These are phyloP conservation scores for Ptychadena robeensis DNA, from an alignment of 2,797 vertebrate species.

Conservation along the genomic window DNA sequence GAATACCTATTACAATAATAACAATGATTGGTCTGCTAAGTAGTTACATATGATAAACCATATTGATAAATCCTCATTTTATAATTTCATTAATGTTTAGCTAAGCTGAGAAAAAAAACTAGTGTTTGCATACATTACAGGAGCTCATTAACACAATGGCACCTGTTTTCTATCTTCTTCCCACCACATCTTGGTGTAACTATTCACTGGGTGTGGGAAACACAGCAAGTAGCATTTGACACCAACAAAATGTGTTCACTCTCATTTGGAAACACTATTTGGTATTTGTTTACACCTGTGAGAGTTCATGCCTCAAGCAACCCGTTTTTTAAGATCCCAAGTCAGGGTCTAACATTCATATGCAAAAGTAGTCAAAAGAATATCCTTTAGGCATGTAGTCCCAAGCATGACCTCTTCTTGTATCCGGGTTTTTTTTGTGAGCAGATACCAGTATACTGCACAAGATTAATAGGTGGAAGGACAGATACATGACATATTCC, in stretches of 20 bases:
- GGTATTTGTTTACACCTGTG: slow-evolving; percentile 2
- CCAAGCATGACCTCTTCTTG: slow-evolving; percentile 46
- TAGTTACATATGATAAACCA: too few species aligned
- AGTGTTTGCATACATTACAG: background rate
- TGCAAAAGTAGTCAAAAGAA: slow-evolving; percentile 42
- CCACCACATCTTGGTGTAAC: background rate
- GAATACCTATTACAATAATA: too few species aligned
- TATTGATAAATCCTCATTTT: too few species aligned
- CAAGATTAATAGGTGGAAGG: slow-evolving; percentile 50
- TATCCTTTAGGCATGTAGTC: slow-evolving; percentile 17
- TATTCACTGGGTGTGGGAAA: slow-evolving; percentile 47
- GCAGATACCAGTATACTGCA: slow-evolving; percentile 31
- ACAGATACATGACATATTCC: slow-evolving; percentile 41
- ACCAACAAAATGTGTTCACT: background rate
- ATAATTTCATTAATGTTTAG: background rate
- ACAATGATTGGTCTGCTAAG: too few species aligned
- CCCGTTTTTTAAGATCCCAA: slow-evolving; percentile 29
- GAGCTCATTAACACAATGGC: background rate
- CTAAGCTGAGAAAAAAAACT: background rate
- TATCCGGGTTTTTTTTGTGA: slow-evolving; percentile 20
- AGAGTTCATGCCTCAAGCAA: slow-evolving; percentile 7
- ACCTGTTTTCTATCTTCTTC: background rate
- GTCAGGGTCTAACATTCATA: slow-evolving; percentile 14
- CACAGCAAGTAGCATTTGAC: background rate
- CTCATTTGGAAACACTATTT: slow-evolving; percentile 4